These are phyloP conservation scores for Limonius californicus DNA, from an alignment of 1,140 invertebrate species.

Conservation along the genomic window DNA sequence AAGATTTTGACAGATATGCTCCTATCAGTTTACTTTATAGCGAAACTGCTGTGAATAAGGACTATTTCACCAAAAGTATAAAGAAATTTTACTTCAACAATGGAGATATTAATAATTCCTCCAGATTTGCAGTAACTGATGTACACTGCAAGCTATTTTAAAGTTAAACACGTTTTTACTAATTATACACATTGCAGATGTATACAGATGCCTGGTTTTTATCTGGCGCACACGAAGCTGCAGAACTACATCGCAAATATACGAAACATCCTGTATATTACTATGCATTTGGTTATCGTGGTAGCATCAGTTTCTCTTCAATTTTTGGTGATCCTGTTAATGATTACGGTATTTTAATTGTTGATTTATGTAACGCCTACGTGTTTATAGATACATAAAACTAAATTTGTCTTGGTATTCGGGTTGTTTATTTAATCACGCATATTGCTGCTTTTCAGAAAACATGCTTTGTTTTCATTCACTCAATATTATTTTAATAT, in stretches of 20 bases:
- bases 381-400: too few species aligned
- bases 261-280: slow-evolving; percentile 55
- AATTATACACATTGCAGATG: slow-evolving; percentile 50
- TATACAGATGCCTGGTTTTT: slow-evolving; percentile 67
- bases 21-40: too few species aligned
- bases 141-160: neutral
- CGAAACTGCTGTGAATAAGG: too few species aligned
- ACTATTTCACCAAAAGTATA: too few species aligned
- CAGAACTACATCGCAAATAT: slow-evolving; percentile 51
- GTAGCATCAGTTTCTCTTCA: slow-evolving; percentile 60
- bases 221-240: slow-evolving; percentile 54
- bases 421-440: too few species aligned
- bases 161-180: neutral
- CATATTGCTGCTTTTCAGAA: too few species aligned
- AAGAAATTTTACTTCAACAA: slow-evolving; percentile 55
- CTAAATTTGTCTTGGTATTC: too few species aligned
- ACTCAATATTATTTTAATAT: too few species aligned
- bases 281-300: slow-evolving; percentile 62
- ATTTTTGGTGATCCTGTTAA: slow-evolving; percentile 59
- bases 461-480: too few species aligned
- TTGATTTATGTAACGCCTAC: too few species aligned
- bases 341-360: slow-evolving; percentile 53
- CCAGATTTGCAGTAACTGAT: slow-evolving; percentile 28
- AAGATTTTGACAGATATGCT: too few species aligned
- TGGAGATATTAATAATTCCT: slow-evolving; percentile 48